These are phyloP conservation scores for Phainopepla nitens DNA, from an alignment of 2,113 vertebrate genomes.

Conservation along the genomic window DNA sequence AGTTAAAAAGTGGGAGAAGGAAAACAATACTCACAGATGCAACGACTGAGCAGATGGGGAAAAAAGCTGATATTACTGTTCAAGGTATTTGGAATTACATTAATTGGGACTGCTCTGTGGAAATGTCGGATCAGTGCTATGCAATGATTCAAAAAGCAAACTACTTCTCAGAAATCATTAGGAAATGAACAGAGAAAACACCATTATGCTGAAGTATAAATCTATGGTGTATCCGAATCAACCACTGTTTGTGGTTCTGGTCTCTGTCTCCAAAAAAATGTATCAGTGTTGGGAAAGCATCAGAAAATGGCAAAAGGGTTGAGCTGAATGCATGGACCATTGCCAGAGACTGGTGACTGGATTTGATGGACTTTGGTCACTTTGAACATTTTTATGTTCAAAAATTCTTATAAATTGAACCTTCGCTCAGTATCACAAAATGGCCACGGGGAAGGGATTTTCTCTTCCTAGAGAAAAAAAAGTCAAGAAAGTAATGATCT, in stretches of 20 bases:
- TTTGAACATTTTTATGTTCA: neutral
- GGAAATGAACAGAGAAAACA: neutral
- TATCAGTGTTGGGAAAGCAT: neutral
- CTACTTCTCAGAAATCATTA: neutral
- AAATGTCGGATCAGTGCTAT: neutral
- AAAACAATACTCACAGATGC: neutral
- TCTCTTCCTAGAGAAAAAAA: neutral
- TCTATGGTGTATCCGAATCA: neutral
- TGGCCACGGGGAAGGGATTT: neutral
- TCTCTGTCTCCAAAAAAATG: neutral
- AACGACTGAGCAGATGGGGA: neutral
- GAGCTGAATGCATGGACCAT: neutral
- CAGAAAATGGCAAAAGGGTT: neutral
- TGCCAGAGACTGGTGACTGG: neutral
- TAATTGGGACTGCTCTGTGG: neutral
- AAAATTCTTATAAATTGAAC: neutral
- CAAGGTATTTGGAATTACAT: neutral
- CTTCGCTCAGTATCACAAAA: neutral
- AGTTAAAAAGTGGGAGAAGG: neutral
- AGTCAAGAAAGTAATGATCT: neutral
- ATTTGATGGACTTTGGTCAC: neutral
- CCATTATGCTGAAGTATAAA: neutral
- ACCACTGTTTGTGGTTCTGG: neutral
- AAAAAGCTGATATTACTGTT: neutral
- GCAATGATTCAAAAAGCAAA: neutral